phyloP scores from a whole-genome alignment of 2,113 vertebrate genomes.

The Poeciliopsis occidentalis region DNA sequence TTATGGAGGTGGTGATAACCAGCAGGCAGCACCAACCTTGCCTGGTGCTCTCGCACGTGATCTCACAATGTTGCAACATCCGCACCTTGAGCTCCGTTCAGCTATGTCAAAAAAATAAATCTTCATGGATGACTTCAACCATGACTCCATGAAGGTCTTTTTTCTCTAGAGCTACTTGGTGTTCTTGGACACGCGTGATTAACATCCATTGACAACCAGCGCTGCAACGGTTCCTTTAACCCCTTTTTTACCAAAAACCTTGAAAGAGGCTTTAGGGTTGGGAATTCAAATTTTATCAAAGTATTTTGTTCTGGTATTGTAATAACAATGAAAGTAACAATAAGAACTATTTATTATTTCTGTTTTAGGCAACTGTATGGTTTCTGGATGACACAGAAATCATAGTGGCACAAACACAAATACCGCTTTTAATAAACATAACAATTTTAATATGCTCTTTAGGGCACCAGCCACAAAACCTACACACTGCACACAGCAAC shows the following conservation, averaged over 20 bases:
- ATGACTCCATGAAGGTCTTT: constrained; percentile 33
- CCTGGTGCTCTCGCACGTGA: constrained; percentile 1
- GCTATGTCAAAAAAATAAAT: constrained; percentile 37
- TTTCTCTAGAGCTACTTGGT: constrained; percentile 48
- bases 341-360: too few relatives aligned
- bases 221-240: constrained; percentile 50
- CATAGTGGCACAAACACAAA: too few relatives aligned
- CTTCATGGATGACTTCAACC: constrained; percentile 52
- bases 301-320: too few relatives aligned
- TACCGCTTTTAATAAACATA: too few relatives aligned
- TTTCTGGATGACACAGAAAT: too few relatives aligned
- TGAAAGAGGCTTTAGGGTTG: constrained; percentile 10
- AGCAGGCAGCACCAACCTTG: constrained; percentile 18
- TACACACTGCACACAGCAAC: too few relatives aligned
- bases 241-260: constrained; percentile 10
- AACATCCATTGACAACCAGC: constrained; percentile 61
- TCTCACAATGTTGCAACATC: constrained; percentile 24
- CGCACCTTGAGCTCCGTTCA: constrained; percentile 38
- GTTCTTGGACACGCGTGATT: constrained; percentile 59
- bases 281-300: too few relatives aligned
- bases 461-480: too few relatives aligned
- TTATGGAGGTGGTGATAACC: constrained; percentile 24
- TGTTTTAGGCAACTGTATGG: too few relatives aligned
- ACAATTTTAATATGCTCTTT: too few relatives aligned
- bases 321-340: too few relatives aligned